phyloP scores from a whole-genome alignment of 30 jellyfish, hydroid and myxozoan genomes.

The Sanderia malayensis region DNA sequence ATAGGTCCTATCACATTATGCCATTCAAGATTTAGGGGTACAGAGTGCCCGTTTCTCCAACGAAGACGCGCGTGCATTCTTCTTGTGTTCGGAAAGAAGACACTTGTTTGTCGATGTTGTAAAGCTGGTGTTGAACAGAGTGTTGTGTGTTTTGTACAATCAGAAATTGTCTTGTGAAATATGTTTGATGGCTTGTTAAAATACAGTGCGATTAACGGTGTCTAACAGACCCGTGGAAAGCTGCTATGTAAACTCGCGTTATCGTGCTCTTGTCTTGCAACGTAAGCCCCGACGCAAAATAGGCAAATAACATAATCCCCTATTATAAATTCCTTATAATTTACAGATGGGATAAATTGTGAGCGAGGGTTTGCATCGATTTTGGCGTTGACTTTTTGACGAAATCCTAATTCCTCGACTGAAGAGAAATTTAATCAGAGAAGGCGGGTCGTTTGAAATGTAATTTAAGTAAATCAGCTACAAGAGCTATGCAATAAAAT shows the following conservation, averaged over 20 bases:
- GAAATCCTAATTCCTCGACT: conserved; percentile 50
- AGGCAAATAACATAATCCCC: conserved; percentile 43
- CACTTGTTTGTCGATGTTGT: no score
- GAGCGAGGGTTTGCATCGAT: conserved; percentile 18
- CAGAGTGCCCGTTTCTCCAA: no score
- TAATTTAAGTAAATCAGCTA: conserved; percentile 54
- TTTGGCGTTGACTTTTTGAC: conserved; percentile 16
- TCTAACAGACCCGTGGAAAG: conserved; percentile 64
- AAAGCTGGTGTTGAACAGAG: no score
- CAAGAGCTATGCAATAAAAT: conserved; percentile 58
- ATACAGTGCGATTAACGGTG: conserved; percentile 44
- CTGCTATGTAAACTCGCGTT: conserved; percentile 57
- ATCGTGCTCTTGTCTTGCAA: conserved; percentile 8
- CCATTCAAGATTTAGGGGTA: no score
- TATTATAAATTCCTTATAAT: conserved; percentile 38
- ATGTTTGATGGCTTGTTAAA: conserved; percentile 45
- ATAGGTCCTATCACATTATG: no score
- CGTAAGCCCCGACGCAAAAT: conserved; percentile 27
- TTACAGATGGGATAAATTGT: conserved; percentile 37
- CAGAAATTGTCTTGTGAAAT: background rate
- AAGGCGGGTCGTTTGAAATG: conserved; percentile 69
- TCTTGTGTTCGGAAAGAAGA: no score
- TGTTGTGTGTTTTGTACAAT: background rate
- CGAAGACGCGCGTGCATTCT: no score
- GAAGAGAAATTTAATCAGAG: conserved; percentile 63